phyloP scores from a whole-genome alignment of 2,888 invertebrate species.

The Eumerus sabulonum region DNA sequence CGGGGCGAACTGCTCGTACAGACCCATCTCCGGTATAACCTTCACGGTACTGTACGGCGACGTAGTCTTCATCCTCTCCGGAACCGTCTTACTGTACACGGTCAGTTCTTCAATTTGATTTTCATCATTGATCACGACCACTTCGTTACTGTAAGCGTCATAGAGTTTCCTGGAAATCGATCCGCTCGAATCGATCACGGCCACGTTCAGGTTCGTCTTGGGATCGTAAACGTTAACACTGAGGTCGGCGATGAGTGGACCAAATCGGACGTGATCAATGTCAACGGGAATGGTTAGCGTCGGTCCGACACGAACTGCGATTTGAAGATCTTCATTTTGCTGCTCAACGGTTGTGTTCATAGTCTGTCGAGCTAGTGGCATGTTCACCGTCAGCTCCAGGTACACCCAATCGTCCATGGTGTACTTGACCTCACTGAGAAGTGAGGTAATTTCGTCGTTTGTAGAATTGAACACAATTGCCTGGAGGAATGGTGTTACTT shows the following conservation, averaged over 20 bases:
- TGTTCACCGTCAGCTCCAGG: constrained; percentile 25
- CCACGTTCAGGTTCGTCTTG: not conserved
- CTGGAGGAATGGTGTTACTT: constrained; percentile 15
- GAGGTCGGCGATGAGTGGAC: constrained; percentile 26
- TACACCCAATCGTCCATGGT: constrained; percentile 33
- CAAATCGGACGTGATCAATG: constrained; percentile 43
- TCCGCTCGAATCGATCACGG: constrained; percentile 20
- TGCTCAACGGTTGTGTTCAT: not conserved
- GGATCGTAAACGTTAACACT: constrained; percentile 26
- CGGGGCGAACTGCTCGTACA: constrained; percentile 42
- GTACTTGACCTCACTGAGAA: constrained; percentile 33
- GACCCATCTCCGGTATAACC: constrained; percentile 32
- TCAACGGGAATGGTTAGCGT: constrained; percentile 2
- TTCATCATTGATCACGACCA: constrained; percentile 21
- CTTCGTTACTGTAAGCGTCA: constrained; percentile 12
- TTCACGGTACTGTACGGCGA: not conserved
- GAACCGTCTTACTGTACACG: constrained; percentile 16
- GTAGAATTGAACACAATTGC: not conserved
- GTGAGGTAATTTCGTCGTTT: not conserved
- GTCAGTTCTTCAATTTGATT: constrained; percentile 33
- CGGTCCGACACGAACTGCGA: constrained; percentile 28
- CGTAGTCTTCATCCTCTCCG: not conserved
- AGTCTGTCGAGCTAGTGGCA: not conserved
- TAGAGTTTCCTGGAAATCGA: constrained; percentile 12
- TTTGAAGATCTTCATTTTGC: not conserved